Percentiles rank a stretch among this genome's conserved stretches.
Evolutionary conservation across 2,797 vertebrate genomes (phyloP).

Genomic region (Sparidentex hasta): DNA sequence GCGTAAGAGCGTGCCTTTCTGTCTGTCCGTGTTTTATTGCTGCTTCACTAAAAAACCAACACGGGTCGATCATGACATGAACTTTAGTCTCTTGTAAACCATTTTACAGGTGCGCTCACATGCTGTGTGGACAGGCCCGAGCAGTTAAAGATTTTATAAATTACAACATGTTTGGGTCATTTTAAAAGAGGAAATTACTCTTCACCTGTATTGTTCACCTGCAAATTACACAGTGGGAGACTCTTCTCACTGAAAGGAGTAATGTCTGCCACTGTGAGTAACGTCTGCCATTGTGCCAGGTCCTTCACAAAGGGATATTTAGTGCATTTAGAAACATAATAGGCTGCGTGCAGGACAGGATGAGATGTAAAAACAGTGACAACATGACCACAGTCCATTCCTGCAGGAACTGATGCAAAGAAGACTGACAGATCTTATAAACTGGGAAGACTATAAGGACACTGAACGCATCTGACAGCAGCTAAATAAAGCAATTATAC

Average conservation of each 20-base stretch:
- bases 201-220: slow-evolving; percentile 30
- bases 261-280: slow-evolving; percentile 61
- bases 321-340: slow-evolving; percentile 43
- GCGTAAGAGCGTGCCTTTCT: slow-evolving; percentile 19
- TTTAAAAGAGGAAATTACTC: slow-evolving; percentile 62
- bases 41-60: slow-evolving; percentile 48
- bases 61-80: slow-evolving; percentile 56
- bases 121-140: slow-evolving; percentile 25
- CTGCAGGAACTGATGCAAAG: not conserved
- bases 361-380: slow-evolving; percentile 18
- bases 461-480: not conserved
- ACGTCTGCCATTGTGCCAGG: slow-evolving; percentile 51
- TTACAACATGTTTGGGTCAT: slow-evolving; percentile 24
- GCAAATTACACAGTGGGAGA: slow-evolving; percentile 44
- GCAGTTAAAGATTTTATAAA: slow-evolving; percentile 22
- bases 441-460: not conserved
- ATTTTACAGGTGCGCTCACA: slow-evolving; percentile 66
- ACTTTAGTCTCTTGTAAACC: slow-evolving; percentile 72
- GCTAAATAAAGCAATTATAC: not conserved
- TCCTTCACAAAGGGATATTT: slow-evolving; percentile 55
- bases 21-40: slow-evolving; percentile 53
- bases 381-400: slow-evolving; percentile 9
- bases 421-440: not conserved
- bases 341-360: slow-evolving; percentile 15
- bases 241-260: slow-evolving; percentile 39